Evolutionary conservation across 2,113 vertebrate species (phyloP), one percentile per base, ranked within the genome.

Genomic region (Malurus melanocephalus): DNA sequence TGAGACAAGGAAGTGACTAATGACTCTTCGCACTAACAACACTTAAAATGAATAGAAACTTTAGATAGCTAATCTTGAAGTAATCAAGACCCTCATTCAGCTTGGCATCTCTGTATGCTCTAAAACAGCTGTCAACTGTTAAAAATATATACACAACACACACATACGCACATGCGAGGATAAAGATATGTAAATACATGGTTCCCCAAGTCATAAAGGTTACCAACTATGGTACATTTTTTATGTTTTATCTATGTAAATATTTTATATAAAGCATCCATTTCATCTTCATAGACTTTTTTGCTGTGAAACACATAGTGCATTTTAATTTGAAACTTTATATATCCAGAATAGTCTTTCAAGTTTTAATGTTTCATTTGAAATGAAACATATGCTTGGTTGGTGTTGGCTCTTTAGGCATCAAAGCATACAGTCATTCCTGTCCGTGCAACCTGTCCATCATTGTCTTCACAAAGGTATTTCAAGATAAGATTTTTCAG

Each of bases 21-120:
- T 98, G 98, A 98, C 97, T 98, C 97, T 98, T 98, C 98, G 97
- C 98, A 98, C 98, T 98, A 98, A 98, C 96, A 97, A 98, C 98
- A 98, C 97, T 98, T 97, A 97, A 97, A 96, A 97, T 98, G 95
- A 97, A 93, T 95, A 98, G 98, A 98, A 97, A 98, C 98, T 98
- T 98, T 96, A 98, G 97, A 98, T 97, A 98, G 97, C 98, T 99
- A 98, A 98, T 98, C 98, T 98, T 97, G 97, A 98, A 98, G 97
- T 98, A 98, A 98, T 98, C 98, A 98, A 98, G 98, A 96, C 97
- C 97, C 97, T 97, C 97, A 98, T 98, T 98, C 98, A 98, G 96
- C 97, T 96, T 98, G 97, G 97, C 97, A 98, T 97, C 97, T 97
- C 97, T 98, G 97, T 98, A 97, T 98, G 97, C 97, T 98, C 97